Conservation (phyloP, 30 jellyfish, hydroid and myxozoan genomes). For the Thelohanellus kitauei region DNA sequence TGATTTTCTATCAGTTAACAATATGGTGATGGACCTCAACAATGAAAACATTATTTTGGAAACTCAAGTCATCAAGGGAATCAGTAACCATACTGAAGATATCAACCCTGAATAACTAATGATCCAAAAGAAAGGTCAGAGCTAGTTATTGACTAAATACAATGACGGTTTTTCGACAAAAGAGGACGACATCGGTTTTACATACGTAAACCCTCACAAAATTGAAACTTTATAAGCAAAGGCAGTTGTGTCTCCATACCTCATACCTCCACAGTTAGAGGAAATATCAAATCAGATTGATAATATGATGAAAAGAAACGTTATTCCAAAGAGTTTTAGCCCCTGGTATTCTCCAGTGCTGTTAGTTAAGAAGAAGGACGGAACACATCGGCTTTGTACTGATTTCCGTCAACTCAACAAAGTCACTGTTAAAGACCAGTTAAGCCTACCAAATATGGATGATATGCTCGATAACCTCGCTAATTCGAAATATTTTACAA, state of each 20-base stretch:
- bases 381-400: slow-evolving; percentile 12
- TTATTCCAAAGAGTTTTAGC: slow-evolving; percentile 11
- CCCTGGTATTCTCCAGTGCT: slow-evolving; percentile 20
- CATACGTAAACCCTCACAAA: slow-evolving; percentile 2
- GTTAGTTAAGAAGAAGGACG: slow-evolving; percentile 14
- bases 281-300: slow-evolving; percentile 4
- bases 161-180: too few relatives aligned
- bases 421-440: slow-evolving; percentile 14
- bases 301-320: slow-evolving; percentile 2
- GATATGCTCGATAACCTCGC: too few relatives aligned
- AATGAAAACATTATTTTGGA: too few relatives aligned
- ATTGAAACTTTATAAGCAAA: slow-evolving; percentile 4
- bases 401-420: slow-evolving; percentile 15
- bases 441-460: slow-evolving; percentile 14
- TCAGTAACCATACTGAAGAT: too few relatives aligned
- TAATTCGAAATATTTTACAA: slow-evolving; percentile 3
- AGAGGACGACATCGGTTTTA: too few relatives aligned
- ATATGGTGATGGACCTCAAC: too few relatives aligned
- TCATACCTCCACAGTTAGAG: slow-evolving; percentile 5
- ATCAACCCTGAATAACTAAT: too few relatives aligned
- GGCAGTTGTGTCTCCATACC: slow-evolving; percentile 10
- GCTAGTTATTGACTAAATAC: too few relatives aligned
- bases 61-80: too few relatives aligned
- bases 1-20: too few relatives aligned
- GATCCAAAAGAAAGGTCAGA: too few relatives aligned